Evolutionary conservation across 2,888 invertebrate species (phyloP).

Genomic region (Eutolmus rufibarbis): DNA sequence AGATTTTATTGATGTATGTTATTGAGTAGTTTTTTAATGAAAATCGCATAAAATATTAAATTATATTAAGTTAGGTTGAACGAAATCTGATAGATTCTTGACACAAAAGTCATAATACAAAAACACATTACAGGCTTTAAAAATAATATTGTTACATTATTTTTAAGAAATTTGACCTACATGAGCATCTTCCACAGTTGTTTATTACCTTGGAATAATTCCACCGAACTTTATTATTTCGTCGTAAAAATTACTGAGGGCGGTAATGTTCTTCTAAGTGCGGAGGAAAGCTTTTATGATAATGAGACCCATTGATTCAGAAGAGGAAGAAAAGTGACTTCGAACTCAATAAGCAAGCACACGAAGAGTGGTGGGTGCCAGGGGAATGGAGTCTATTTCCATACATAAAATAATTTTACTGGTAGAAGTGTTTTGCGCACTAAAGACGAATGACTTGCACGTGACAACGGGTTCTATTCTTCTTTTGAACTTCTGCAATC

Average conservation of each 20-base stretch:
- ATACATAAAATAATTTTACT: background rate
- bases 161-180: too few species aligned
- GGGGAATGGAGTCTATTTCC: background rate
- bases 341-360: background rate
- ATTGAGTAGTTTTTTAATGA: too few species aligned
- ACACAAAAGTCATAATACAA: too few species aligned
- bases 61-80: too few species aligned
- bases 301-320: background rate
- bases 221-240: background rate
- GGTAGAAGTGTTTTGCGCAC: background rate
- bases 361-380: background rate
- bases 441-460: background rate
- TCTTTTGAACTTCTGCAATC: background rate
- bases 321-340: background rate
- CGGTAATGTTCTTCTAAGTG: background rate
- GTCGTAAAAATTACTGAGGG: background rate
- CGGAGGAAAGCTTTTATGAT: background rate
- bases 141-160: too few species aligned
- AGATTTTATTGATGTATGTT: too few species aligned
- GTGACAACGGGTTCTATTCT: background rate
- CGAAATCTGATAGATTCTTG: too few species aligned
- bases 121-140: too few species aligned
- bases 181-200: background rate
- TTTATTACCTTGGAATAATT: background rate
- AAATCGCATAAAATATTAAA: too few species aligned